phyloP scores from a whole-genome alignment of 2,797 vertebrate species.

The Leucoraja ocellata region DNA sequence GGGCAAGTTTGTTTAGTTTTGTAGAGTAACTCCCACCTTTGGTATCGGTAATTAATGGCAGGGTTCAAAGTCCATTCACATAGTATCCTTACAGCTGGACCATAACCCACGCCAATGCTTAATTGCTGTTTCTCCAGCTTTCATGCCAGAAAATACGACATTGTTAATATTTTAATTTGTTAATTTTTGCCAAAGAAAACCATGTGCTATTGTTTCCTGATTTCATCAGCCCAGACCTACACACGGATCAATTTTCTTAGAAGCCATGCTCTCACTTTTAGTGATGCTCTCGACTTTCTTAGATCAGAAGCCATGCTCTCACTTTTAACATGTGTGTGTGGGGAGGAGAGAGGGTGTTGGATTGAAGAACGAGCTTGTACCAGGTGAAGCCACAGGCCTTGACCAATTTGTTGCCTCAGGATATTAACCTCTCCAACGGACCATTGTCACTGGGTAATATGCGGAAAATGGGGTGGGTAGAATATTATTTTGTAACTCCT shows the following conservation, averaged over 20 bases:
- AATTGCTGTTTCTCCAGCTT: not conserved
- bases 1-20: not conserved
- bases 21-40: not conserved
- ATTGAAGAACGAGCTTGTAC: too few species aligned
- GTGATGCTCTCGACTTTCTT: not conserved
- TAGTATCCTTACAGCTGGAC: not conserved
- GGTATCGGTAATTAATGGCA: not conserved
- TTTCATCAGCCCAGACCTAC: not conserved
- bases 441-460: not conserved
- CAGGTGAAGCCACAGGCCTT: not conserved
- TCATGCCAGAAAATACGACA: not conserved
- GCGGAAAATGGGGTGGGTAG: not conserved
- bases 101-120: not conserved
- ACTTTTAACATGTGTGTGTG: not conserved
- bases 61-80: not conserved
- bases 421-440: not conserved
- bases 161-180: not conserved
- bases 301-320: not conserved
- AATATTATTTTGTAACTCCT: not conserved
- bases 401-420: not conserved
- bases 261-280: not conserved
- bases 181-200: not conserved
- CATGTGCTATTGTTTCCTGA: not conserved
- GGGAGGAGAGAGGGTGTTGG: too few species aligned
- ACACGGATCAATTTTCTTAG: not conserved